Conservation (phyloP, 2,797 vertebrate species). For the Rhabdomys pumilio region DNA sequence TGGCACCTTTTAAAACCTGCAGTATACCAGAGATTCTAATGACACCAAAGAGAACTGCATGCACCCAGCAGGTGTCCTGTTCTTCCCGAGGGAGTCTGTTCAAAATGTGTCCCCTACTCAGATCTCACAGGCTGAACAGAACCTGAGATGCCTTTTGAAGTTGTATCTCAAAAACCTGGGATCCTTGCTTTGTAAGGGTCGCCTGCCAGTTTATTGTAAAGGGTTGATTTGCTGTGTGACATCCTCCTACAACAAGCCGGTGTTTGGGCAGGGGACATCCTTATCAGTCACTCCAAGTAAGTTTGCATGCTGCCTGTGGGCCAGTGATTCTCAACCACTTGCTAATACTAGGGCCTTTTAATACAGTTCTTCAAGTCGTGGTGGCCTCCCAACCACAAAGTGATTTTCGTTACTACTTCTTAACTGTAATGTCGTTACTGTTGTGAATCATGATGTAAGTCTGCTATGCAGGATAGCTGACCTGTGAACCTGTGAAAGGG, state of each 20-base stretch:
- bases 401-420: background rate
- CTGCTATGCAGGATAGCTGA: too few relatives aligned
- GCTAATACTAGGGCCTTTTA: background rate
- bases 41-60: background rate
- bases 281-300: slow-evolving; percentile 85
- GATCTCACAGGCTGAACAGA: background rate
- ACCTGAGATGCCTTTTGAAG: slow-evolving; percentile 65
- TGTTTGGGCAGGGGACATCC: slow-evolving; percentile 84
- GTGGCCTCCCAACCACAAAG: background rate
- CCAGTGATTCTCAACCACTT: background rate
- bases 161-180: background rate
- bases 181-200: slow-evolving; percentile 1
- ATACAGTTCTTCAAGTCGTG: background rate
- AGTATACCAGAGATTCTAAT: slow-evolving; percentile 13
- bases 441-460: background rate
- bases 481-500: too few relatives aligned
- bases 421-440: background rate
- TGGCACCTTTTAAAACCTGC: slow-evolving; percentile 21
- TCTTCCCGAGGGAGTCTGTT: background rate
- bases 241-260: slow-evolving; percentile 49
- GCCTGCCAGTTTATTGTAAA: slow-evolving; percentile 79
- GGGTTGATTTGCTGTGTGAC: slow-evolving; percentile 70
- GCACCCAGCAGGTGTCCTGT: background rate
- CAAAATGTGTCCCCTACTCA: background rate
- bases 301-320: slow-evolving; percentile 53